These are phyloP conservation scores for Altica lythri DNA, from an alignment of 2,888 invertebrate genomes.

Conservation along the genomic window DNA sequence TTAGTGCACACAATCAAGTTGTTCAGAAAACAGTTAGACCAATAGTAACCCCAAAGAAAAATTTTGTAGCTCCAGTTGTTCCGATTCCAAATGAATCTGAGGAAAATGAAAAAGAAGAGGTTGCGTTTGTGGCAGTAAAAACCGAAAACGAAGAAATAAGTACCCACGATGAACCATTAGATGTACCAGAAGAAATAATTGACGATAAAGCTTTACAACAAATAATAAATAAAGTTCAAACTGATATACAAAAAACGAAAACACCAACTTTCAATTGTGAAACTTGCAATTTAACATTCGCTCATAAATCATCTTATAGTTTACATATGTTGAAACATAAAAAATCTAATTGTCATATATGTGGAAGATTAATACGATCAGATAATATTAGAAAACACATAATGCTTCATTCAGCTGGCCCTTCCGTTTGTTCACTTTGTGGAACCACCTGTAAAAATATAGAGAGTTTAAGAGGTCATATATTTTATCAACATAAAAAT, in stretches of 20 bases:
- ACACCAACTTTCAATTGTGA: conserved; percentile 24
- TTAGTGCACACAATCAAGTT: too few species aligned
- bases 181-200: conserved; percentile 3
- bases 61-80: background rate
- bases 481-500: conserved; percentile 48
- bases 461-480: conserved; percentile 49
- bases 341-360: conserved; percentile 44
- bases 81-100: background rate
- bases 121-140: background rate
- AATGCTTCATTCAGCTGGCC: conserved; percentile 42
- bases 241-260: background rate
- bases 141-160: background rate
- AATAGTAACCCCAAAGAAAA: conserved; percentile 1
- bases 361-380: conserved; percentile 39
- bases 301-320: conserved; percentile 20
- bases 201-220: conserved; percentile 16
- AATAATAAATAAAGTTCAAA: conserved; percentile 21
- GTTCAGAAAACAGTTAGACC: conserved; percentile 1
- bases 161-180: background rate
- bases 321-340: conserved; percentile 43
- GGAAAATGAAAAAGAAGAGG: background rate
- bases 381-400: conserved; percentile 46
- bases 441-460: conserved; percentile 49
- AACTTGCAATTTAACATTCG: conserved; percentile 23
- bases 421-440: conserved; percentile 46